A percentile compares a stretch with the other conserved stretches of the same genome.
phyloP scores from a whole-genome alignment of 1,140 invertebrate species.

The Orius laevigatus region DNA sequence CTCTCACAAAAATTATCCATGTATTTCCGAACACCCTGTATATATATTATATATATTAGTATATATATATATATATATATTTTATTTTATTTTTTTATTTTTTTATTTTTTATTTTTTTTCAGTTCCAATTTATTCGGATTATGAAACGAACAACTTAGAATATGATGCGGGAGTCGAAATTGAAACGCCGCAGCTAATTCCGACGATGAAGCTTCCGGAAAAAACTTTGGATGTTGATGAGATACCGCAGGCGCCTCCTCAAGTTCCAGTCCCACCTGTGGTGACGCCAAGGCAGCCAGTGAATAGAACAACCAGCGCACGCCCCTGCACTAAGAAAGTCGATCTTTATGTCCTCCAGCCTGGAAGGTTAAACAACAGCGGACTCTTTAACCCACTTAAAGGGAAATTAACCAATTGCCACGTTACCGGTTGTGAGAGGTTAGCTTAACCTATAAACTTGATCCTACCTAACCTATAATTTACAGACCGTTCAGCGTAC shows the following conservation, averaged over 20 bases:
- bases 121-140: constrained; percentile 24
- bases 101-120: constrained; percentile 13
- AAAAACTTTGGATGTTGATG: constrained; percentile 22
- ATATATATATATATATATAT: too few relatives aligned
- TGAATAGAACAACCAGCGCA: constrained; percentile 27
- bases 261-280: constrained; percentile 26
- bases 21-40: too few relatives aligned
- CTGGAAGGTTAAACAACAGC: constrained; percentile 58
- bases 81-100: constrained; percentile 8
- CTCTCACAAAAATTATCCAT: too few relatives aligned
- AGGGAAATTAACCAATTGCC: constrained; percentile 82
- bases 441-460: constrained; percentile 22
- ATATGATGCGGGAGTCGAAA: constrained; percentile 6
- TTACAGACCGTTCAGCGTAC: constrained; percentile 73
- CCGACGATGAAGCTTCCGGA: constrained; percentile 24
- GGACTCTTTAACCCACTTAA: constrained; percentile 58
- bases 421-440: constrained; percentile 76
- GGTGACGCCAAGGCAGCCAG: constrained; percentile 24
- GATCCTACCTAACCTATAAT: background rate
- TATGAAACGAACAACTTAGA: constrained; percentile 18
- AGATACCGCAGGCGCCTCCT: constrained; percentile 23
- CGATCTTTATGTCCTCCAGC: constrained; percentile 71
- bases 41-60: too few relatives aligned
- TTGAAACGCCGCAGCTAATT: constrained; percentile 18
- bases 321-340: constrained; percentile 72